phyloP scores from a whole-genome alignment of 2,888 invertebrate genomes.

The Liodrosophila aerea region DNA sequence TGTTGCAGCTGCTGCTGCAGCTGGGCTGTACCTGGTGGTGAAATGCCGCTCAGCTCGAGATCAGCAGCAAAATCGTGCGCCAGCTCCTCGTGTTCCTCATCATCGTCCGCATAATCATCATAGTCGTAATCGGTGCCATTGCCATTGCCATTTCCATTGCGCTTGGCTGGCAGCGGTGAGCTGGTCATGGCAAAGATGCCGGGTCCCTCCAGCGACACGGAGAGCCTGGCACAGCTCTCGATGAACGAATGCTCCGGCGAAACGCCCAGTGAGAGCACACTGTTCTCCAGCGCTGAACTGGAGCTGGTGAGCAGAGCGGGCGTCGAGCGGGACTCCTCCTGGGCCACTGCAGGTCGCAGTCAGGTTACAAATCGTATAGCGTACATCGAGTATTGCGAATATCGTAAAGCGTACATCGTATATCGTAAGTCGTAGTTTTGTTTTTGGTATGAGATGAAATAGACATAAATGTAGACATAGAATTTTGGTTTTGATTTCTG shows the following conservation, averaged over 20 bases:
- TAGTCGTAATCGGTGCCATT: constrained; percentile 73
- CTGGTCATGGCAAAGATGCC: constrained; percentile 87
- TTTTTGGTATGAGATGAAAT: constrained; percentile 50
- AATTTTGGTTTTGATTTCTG: constrained; percentile 14
- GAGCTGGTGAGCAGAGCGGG: constrained; percentile 90
- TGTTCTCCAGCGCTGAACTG: constrained; percentile 84
- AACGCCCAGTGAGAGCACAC: constrained; percentile 88
- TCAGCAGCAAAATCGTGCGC: constrained; percentile 67
- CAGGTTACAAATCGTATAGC: constrained; percentile 80
- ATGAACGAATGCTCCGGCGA: constrained; percentile 93
- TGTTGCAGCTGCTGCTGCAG: constrained; percentile 18
- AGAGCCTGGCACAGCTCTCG: constrained; percentile 92
- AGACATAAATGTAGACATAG: constrained; percentile 48
- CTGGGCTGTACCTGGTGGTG: constrained; percentile 35
- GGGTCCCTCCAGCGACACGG: constrained; percentile 93
- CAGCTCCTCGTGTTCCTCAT: constrained; percentile 67
- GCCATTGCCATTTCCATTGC: constrained; percentile 58
- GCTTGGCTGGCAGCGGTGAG: constrained; percentile 84
- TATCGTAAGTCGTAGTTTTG: constrained; percentile 5
- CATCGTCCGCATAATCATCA: constrained; percentile 67
- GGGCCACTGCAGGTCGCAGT: constrained; percentile 86
- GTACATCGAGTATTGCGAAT: no score
- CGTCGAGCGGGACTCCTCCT: constrained; percentile 95
- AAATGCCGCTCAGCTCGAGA: constrained; percentile 70
- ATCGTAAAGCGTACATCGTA: constrained; percentile 10